These are phyloP conservation scores for Rousettus leschenaultii DNA, from an alignment of 2,113 vertebrate species.

Conservation along the genomic window DNA sequence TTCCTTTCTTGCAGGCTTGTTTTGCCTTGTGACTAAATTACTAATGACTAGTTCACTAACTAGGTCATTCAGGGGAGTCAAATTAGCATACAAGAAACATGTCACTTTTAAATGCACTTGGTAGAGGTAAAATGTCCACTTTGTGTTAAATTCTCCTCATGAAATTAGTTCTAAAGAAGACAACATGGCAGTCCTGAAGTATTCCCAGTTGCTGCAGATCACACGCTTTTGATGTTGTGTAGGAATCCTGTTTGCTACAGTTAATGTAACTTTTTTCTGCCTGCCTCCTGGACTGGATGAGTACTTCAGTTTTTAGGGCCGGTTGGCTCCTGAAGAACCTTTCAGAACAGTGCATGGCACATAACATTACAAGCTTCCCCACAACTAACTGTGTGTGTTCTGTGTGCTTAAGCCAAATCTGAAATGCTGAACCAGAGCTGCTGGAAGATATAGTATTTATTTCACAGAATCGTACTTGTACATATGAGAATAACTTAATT, in stretches of 20 bases:
- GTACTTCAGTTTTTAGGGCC: neutral
- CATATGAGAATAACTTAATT: neutral
- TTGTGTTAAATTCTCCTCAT: neutral
- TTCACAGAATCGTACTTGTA: constrained; percentile 4
- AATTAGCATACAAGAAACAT: neutral
- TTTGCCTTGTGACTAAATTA: neutral
- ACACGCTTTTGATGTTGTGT: neutral
- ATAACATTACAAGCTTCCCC: neutral
- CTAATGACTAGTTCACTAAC: neutral
- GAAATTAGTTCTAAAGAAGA: neutral
- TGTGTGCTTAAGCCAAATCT: neutral
- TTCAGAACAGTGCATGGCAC: neutral
- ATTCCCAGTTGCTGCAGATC: neutral
- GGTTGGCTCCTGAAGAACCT: neutral
- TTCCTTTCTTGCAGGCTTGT: constrained; percentile 3
- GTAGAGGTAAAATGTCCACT: neutral
- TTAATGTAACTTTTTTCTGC: neutral
- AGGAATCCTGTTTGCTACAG: neutral
- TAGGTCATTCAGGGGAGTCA: neutral
- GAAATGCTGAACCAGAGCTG: neutral
- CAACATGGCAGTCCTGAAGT: neutral
- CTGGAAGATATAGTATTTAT: constrained; percentile 12
- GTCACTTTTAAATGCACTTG: neutral
- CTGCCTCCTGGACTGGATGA: neutral
- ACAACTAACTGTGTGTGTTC: neutral